phyloP scores from a whole-genome alignment of 2,888 invertebrate genomes.

The Oscheius onirici region DNA sequence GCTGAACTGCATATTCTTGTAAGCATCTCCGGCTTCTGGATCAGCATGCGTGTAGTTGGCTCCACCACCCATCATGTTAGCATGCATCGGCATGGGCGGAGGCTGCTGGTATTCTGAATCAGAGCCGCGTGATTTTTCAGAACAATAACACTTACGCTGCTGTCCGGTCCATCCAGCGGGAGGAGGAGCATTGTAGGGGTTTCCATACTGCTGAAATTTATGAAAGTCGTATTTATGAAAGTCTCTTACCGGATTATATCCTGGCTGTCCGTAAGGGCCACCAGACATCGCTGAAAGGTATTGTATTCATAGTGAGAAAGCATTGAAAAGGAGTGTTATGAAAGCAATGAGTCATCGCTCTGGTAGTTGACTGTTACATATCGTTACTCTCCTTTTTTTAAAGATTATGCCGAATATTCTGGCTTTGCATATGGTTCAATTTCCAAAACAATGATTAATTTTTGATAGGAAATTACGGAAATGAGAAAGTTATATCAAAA shows the following conservation, averaged over 20 bases:
- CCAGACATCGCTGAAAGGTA: constrained; percentile 43
- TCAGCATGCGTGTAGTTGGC: background rate
- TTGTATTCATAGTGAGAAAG: background rate
- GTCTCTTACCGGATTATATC: constrained; percentile 59
- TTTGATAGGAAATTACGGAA: background rate
- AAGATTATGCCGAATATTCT: background rate
- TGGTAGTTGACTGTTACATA: no score
- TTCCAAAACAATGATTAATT: background rate
- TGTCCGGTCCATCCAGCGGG: constrained; percentile 37
- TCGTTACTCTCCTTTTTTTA: background rate
- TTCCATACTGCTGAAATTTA: constrained; percentile 48
- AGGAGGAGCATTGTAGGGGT: constrained; percentile 36
- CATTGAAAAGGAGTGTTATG: background rate
- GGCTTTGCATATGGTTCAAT: background rate
- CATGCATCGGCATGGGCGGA: constrained; percentile 44
- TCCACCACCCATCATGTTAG: constrained; percentile 26
- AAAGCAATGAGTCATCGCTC: background rate
- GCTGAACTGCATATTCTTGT: constrained; percentile 37
- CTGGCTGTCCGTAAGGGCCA: constrained; percentile 46
- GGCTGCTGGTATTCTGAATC: constrained; percentile 34
- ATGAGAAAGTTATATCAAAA: background rate
- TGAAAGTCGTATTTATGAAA: no score
- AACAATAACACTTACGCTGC: constrained; percentile 20
- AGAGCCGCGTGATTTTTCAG: no score
- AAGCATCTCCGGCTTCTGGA: constrained; percentile 41